Conservation (phyloP, 2,797 vertebrate species). For the Darevskia nairensis region DNA sequence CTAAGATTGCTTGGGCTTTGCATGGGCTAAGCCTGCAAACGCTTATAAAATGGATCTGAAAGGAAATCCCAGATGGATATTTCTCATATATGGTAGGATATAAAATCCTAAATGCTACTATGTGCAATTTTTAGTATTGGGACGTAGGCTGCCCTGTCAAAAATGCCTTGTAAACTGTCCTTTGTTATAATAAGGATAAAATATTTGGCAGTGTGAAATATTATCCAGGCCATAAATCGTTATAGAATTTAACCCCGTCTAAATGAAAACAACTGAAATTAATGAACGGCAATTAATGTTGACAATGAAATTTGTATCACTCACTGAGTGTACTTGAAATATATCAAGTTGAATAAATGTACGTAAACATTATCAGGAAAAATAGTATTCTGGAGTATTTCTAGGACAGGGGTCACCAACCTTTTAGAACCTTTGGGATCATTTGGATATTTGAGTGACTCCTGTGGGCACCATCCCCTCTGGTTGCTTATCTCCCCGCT, state of each 20-base stretch:
- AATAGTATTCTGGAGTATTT: too few species aligned
- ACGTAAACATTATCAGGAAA: neutral
- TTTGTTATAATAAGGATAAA: neutral
- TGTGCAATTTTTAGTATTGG: neutral
- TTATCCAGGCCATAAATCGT: neutral
- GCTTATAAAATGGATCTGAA: slow-evolving; percentile 11
- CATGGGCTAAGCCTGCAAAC: neutral
- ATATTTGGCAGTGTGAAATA: neutral
- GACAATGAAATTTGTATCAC: neutral
- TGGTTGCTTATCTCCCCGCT: too few species aligned
- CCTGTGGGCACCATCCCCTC: too few species aligned
- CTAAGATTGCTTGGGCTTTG: neutral
- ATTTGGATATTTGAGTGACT: too few species aligned
- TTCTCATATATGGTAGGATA: neutral
- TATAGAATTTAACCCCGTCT: neutral
- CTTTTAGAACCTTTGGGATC: too few species aligned
- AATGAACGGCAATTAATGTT: neutral
- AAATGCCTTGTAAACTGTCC: neutral
- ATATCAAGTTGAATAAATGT: neutral
- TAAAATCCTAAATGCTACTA: neutral
- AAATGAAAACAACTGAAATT: neutral
- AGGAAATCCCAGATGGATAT: neutral
- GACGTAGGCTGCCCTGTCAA: neutral
- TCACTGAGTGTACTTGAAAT: neutral
- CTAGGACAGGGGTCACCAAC: too few species aligned